Evolutionary conservation across 2,797 vertebrate genomes (phyloP), one percentile per base, ranked within the genome.

Genomic region (Lepilemur ruficaudatus): DNA sequence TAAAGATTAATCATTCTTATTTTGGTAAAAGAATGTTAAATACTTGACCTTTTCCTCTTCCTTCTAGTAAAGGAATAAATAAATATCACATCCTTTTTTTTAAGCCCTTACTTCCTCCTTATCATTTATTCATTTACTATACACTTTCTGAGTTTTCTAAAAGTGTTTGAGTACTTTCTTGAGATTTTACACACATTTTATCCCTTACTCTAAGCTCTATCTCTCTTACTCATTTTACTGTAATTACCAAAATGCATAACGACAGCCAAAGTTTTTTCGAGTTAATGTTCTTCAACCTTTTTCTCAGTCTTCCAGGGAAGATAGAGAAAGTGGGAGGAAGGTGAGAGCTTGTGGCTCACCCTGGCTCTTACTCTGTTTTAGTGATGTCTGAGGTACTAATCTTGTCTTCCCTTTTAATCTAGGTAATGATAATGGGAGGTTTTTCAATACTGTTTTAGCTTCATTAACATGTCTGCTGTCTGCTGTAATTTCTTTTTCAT

Each of bases 391-490:
- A 98, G 94, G 95, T 98, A 96, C 97, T 97, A 98, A 96, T 97
- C 96, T 98, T 97, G 50, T 92, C 72, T 89, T 67, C 96, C 97
- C 98, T 98, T 98, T 98, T 98, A 98, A 98, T 98, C 97, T 96
- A 95, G 94, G 94, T 93, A 88, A 97, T 97, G 94, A 97, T 98
- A 98, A 98, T 98, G 79, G 96, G 89, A 96, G 98, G 90, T 97
- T 98, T 98, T 98, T 96, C 98, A 97, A 90, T 97, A 98, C 97
- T 91, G 94, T 98, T 98, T 97, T 92, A 89, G 93, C 70, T 96
- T 98, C 97, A 98, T 98, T 97, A 98, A 98, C 98, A 98, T 98
- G 97, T 96, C 98, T 98, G 96, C 25, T 97, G 73, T 79, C 97
- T 97, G 93, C 65, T 95, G 59, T 55, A 89, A 84, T 92, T 95